Conservation (phyloP, 30 jellyfish, hydroid and myxozoan genomes). For the Pseudorhiza aurosa region DNA sequence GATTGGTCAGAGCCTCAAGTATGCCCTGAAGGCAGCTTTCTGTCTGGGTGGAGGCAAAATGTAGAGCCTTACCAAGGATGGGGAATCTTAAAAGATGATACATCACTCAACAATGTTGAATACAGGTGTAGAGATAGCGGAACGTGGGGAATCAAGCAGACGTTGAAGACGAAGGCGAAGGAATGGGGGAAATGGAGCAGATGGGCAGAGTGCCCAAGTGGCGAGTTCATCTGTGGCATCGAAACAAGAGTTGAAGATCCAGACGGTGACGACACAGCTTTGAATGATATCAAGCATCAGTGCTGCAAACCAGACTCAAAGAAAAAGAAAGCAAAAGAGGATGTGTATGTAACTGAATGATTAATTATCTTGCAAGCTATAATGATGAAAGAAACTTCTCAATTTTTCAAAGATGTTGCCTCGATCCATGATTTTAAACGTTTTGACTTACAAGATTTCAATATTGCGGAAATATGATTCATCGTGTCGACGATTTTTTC, state of each 20-base stretch:
- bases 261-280: constrained; percentile 59
- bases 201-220: constrained; percentile 54
- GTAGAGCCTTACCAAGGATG: constrained; percentile 42
- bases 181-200: constrained; percentile 71
- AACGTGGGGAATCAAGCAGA: constrained; percentile 26
- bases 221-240: constrained; percentile 64
- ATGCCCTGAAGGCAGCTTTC: constrained; percentile 48
- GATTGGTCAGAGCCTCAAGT: constrained; percentile 30
- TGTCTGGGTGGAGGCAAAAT: constrained; percentile 60
- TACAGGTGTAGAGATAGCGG: constrained; percentile 51
- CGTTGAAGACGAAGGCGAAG: constrained; percentile 17
- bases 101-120: constrained; percentile 51
- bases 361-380: too few relatives aligned
- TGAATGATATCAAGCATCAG: constrained; percentile 57
- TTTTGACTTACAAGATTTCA: too few relatives aligned
- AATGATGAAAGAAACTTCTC: too few relatives aligned
- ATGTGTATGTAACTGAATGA: too few relatives aligned
- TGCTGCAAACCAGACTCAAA: constrained; percentile 56
- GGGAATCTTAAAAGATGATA: constrained; percentile 49
- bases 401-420: too few relatives aligned
- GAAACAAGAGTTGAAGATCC: constrained; percentile 63
- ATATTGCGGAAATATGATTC: too few relatives aligned
- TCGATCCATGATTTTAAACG: too few relatives aligned
- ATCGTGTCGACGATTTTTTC: too few relatives aligned
- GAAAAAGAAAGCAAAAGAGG: too few relatives aligned